Base-by-base conservation (phyloP, 1,140 invertebrate genomes). In the Philotrypesis tridentata region DNA sequence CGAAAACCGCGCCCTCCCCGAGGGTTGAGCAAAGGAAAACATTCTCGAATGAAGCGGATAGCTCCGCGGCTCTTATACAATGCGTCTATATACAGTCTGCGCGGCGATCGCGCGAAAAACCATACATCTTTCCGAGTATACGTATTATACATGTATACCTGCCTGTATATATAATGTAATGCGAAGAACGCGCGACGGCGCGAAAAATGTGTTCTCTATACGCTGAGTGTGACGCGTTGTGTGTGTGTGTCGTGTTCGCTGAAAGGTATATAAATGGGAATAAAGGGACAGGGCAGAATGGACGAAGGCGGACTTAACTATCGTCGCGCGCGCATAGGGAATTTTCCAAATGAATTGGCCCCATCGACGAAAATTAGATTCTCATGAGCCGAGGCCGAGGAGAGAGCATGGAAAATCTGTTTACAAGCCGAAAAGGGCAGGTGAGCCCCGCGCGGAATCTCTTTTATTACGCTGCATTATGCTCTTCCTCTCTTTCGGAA, bases 401-500 rank as follows among this genome's bases (percentile, higher is more conserved):
- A n/a, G n/a, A n/a, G n/a, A n/a, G n/a, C 80, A 89, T 90, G 86
- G 87, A 90, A 90, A 90, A 90, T 89, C 89, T 91, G 87, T 89
- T 87, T 87, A 88, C 86, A 90, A 25, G 8, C 9, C 82, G 84
- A 83, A 84, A 81, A 71, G 63, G 85, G 87, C 87, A 88, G 87
- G 88, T 90, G 88, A 87, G 83, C 31, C 77, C 17, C 27, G 31
- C 71, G 75, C 63, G 63, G 37, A 63, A 33, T 82, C 76, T 79
- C 79, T 72, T 55, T 70, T 21, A 21, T 21, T n/a, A n/a, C n/a
- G 8, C 14, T 31, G 23, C 27, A 72, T 72, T 72, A 48, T 60
- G 14, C 27, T 61, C 14, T 61, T 48, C 12, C 61, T 31, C 7
- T 55, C 21, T 17, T 55, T n/a, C 70, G 31, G 43, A 84, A 87